A percentile compares a stretch with the other conserved stretches of the same genome.
Evolutionary conservation across 64 coral and sea anemone genomes (phyloP).

Genomic region (Actinia equina): DNA sequence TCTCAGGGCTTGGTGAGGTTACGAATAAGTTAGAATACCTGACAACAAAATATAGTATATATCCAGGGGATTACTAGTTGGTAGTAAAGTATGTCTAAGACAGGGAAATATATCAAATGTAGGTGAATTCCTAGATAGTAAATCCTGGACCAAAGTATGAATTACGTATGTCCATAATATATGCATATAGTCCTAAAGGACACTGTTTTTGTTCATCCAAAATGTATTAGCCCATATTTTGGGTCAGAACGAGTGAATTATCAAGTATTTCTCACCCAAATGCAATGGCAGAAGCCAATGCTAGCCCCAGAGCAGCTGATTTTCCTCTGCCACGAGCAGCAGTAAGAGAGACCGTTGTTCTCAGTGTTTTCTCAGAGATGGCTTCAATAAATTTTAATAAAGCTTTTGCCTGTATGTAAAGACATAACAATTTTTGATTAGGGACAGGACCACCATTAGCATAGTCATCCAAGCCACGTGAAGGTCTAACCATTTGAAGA

Average conservation of each 20-base stretch:
- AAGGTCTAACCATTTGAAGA: too few relatives aligned
- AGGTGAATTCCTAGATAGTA: not conserved
- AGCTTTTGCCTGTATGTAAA: constrained; percentile 83
- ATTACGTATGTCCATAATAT: too few relatives aligned
- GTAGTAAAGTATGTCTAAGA: not conserved
- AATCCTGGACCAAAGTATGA: too few relatives aligned
- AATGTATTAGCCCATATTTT: not conserved
- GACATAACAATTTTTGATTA: not conserved
- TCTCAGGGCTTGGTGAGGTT: constrained; percentile 97
- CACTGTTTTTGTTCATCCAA: not conserved
- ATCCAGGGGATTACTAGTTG: not conserved
- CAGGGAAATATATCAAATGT: not conserved
- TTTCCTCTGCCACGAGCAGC: constrained; percentile 93
- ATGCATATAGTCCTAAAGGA: too few relatives aligned
- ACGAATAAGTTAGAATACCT: constrained; percentile 99
- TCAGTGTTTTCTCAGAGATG: constrained; percentile 93
- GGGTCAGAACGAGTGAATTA: not conserved
- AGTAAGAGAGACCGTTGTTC: constrained; percentile 87
- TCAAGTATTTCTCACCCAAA: constrained; percentile 76
- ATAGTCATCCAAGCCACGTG: too few relatives aligned
- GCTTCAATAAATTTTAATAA: constrained; percentile 95
- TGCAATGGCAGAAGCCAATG: constrained; percentile 85
- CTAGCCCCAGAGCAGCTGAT: constrained; percentile 90
- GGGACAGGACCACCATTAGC: too few relatives aligned
- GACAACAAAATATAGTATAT: not conserved